A percentile compares a stretch with the other conserved stretches of the same genome.
Evolutionary conservation across 2,888 invertebrate genomes (phyloP).

Genomic region (Lithophane socia): DNA sequence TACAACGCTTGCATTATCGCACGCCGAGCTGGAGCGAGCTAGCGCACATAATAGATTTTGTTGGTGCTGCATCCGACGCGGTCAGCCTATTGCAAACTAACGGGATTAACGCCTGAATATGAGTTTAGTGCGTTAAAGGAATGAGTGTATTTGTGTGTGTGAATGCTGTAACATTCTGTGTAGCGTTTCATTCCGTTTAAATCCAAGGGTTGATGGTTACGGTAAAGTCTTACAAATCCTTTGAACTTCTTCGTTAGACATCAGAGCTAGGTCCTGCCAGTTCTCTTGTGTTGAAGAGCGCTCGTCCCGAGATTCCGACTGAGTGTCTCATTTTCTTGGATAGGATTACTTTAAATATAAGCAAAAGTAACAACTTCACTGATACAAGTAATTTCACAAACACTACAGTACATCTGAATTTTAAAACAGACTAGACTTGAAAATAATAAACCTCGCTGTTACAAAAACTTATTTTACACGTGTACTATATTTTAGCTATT

Average conservation of each 20-base stretch:
- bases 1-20: conserved; percentile 84
- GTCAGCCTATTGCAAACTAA: conserved; percentile 86
- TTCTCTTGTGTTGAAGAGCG: conserved; percentile 67
- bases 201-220: conserved; percentile 60
- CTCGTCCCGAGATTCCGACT: conserved; percentile 65
- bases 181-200: conserved; percentile 58
- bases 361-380: conserved; percentile 15
- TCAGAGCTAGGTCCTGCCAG: conserved; percentile 66
- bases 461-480: conserved; percentile 28
- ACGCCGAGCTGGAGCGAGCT: conserved; percentile 84
- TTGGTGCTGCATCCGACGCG: conserved; percentile 82
- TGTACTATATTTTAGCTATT: conserved; percentile 32
- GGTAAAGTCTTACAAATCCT: conserved; percentile 59
- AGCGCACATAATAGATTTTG: conserved; percentile 89
- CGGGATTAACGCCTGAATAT: conserved; percentile 86
- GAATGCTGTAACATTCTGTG: conserved; percentile 55
- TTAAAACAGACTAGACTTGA: background rate
- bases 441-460: conserved; percentile 33
- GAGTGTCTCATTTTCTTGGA: conserved; percentile 73
- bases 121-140: conserved; percentile 79
- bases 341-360: conserved; percentile 61
- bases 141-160: conserved; percentile 76
- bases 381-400: conserved; percentile 21
- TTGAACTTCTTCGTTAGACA: conserved; percentile 77
- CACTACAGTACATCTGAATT: background rate